These are phyloP conservation scores for Parascotia fuliginaria DNA, from an alignment of 2,888 invertebrate species.

Conservation along the genomic window DNA sequence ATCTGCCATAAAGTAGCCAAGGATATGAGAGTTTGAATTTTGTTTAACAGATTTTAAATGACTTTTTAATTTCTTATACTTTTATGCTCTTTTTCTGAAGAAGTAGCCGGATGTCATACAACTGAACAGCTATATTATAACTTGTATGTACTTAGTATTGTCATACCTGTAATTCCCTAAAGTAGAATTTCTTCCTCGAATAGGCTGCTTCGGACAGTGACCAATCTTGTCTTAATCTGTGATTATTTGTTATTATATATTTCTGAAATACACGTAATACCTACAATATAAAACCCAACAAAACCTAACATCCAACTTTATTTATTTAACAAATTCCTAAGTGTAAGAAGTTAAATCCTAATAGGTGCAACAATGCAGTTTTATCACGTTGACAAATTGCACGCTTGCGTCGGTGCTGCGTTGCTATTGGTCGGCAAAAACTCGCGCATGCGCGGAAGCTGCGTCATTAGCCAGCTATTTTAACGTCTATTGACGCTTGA, in stretches of 20 bases:
- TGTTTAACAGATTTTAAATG: not conserved
- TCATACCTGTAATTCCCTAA: too few relatives aligned
- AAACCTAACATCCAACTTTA: too few relatives aligned
- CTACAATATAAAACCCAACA: too few relatives aligned
- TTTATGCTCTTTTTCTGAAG: not conserved
- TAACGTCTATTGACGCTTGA: constrained; percentile 28
- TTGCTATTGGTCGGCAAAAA: constrained; percentile 49
- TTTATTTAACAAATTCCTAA: not conserved
- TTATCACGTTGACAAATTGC: constrained; percentile 53
- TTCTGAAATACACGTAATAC: too few relatives aligned
- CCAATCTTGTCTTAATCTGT: too few relatives aligned
- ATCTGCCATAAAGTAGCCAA: constrained; percentile 25
- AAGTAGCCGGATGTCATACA: not conserved
- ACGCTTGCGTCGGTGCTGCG: constrained; percentile 28
- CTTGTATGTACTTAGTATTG: too few relatives aligned
- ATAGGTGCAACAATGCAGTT: constrained; percentile 39
- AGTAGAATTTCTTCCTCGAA: too few relatives aligned
- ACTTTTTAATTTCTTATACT: too few relatives aligned
- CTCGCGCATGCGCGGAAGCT: constrained; percentile 43
- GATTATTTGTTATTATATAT: too few relatives aligned
- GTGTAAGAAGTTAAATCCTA: constrained; percentile 24
- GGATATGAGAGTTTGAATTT: not conserved
- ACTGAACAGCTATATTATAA: too few relatives aligned
- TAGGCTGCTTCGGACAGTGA: too few relatives aligned
- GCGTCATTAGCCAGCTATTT: constrained; percentile 38